Evolutionary conservation across 2,113 vertebrate species (phyloP).

Genomic region (Labeo rohita): DNA sequence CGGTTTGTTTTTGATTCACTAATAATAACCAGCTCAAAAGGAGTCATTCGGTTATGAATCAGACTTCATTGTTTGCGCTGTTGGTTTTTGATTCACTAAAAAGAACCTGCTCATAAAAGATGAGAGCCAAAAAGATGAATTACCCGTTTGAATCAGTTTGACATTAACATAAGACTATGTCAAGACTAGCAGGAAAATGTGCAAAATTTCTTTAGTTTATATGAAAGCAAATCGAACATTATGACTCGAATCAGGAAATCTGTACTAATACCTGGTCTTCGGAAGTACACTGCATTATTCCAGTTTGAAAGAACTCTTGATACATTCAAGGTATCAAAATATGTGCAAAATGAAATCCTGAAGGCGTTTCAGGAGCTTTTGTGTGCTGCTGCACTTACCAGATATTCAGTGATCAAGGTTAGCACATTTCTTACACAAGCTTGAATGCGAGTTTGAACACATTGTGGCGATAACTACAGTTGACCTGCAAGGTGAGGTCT

Average conservation of each 20-base stretch:
- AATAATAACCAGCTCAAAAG: no score
- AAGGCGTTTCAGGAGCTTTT: neutral
- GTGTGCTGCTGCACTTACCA: neutral
- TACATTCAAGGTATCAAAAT: neutral
- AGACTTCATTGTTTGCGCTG: no score
- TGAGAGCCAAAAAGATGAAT: neutral
- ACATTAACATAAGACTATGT: neutral
- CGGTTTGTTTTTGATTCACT: no score
- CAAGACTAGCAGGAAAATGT: neutral
- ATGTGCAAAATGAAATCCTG: neutral
- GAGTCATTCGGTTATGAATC: no score
- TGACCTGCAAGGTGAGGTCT: neutral
- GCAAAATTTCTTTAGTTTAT: neutral
- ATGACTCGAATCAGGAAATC: neutral
- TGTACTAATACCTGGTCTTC: neutral
- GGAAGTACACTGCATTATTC: neutral
- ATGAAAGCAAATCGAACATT: neutral
- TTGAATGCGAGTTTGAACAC: conserved; percentile 26
- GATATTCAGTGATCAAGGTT: neutral
- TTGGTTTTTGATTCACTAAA: no score
- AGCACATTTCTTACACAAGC: neutral
- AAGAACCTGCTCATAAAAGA: no score
- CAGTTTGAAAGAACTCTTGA: neutral
- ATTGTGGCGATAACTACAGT: conserved; percentile 16
- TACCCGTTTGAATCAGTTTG: neutral